Evolutionary conservation across 2,888 invertebrate genomes (phyloP).

Genomic region (Reticulitermes lucifugus): DNA sequence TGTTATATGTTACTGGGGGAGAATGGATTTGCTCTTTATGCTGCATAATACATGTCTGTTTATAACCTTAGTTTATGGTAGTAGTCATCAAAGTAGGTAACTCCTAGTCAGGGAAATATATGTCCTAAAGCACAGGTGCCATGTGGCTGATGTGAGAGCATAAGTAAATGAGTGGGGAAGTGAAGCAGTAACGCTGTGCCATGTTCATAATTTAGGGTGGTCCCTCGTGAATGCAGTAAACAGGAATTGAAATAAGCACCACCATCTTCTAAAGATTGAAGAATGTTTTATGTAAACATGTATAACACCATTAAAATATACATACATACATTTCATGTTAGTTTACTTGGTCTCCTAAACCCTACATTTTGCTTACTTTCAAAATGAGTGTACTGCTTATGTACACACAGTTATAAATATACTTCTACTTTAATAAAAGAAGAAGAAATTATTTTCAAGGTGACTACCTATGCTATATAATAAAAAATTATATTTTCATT

Average conservation of each 20-base stretch:
- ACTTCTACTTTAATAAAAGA: no score
- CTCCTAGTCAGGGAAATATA: conserved; percentile 23
- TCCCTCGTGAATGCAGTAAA: not conserved
- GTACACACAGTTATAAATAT: not conserved
- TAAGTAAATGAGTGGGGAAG: not conserved
- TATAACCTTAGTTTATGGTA: conserved; percentile 9
- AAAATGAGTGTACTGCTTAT: not conserved
- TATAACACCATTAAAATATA: not conserved
- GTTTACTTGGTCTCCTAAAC: not conserved
- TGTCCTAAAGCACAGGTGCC: not conserved
- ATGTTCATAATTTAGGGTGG: not conserved
- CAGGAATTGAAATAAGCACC: conserved; percentile 10
- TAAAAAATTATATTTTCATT: no score
- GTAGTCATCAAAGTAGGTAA: not conserved
- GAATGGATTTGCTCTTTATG: not conserved
- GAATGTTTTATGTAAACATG: not conserved
- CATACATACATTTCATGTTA: not conserved
- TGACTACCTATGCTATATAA: no score
- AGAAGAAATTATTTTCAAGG: no score
- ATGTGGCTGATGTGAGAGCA: not conserved
- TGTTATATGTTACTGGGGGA: not conserved
- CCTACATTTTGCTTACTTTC: not conserved
- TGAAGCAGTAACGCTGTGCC: not conserved
- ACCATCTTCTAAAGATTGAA: not conserved
- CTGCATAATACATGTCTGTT: not conserved